phyloP scores from a whole-genome alignment of 1,140 invertebrate species.

The Drosophila lacteicornis region DNA sequence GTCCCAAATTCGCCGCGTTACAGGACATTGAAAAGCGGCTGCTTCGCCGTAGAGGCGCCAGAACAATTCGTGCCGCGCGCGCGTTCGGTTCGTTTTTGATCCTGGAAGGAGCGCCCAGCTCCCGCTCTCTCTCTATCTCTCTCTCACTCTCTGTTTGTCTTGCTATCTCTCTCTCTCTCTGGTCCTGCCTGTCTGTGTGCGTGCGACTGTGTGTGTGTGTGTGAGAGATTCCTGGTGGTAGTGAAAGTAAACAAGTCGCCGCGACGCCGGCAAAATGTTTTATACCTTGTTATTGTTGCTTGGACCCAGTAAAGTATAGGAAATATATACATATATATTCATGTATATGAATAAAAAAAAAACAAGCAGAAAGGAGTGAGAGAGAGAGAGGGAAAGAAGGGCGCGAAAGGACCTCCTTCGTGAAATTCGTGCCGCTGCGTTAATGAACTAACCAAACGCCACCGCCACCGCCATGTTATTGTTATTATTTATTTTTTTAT shows the following conservation, averaged over 20 bases:
- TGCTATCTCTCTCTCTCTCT: conserved; percentile 15
- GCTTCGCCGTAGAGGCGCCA: conserved; percentile 46
- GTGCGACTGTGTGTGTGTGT: conserved; percentile 1
- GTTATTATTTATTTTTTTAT: conserved; percentile 42
- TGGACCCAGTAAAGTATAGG: conserved; percentile 16
- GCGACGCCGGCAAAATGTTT: conserved; percentile 52
- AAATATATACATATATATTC: conserved; percentile 5
- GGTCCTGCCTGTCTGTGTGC: background rate
- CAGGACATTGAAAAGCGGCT: conserved; percentile 63
- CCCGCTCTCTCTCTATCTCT: background rate
- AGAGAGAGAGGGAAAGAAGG: background rate
- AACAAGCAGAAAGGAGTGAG: background rate
- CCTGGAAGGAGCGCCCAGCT: background rate
- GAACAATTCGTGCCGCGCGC: conserved; percentile 79
- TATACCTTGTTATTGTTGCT: conserved; percentile 39
- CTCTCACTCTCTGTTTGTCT: conserved; percentile 11
- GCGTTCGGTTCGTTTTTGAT: conserved; percentile 72
- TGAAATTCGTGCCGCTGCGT: conserved; percentile 20
- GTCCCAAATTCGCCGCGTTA: conserved; percentile 40
- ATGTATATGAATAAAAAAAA: conserved; percentile 6
- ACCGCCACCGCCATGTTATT: background rate
- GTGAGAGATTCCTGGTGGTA: conserved; percentile 29
- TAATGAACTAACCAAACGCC: conserved; percentile 25
- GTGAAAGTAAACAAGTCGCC: conserved; percentile 75
- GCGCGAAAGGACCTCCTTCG: background rate